These are phyloP conservation scores for Dicrostonyx torquatus DNA, from an alignment of 2,797 vertebrate genomes.

Conservation along the genomic window DNA sequence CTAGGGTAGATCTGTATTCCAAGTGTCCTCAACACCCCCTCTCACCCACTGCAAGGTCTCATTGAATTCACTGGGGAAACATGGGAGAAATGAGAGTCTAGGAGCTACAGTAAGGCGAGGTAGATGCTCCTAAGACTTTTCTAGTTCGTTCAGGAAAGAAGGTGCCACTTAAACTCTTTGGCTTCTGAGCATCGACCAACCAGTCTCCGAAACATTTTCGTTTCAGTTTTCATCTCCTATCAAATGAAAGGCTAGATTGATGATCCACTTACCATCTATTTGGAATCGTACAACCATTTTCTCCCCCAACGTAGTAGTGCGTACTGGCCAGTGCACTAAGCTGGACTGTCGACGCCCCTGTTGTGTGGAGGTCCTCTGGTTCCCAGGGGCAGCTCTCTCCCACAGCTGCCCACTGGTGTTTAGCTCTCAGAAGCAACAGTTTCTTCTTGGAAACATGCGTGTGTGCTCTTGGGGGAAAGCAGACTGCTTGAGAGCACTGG, in stretches of 20 bases:
- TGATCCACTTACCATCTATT: background rate
- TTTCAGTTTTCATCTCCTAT: slow-evolving; percentile 20
- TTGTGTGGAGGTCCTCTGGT: background rate
- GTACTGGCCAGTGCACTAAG: background rate
- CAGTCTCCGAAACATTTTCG: background rate
- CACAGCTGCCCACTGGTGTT: background rate
- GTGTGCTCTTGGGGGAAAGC: background rate
- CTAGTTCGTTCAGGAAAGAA: slow-evolving; percentile 45
- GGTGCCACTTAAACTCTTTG: background rate
- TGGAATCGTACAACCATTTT: background rate
- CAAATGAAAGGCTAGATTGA: slow-evolving; percentile 1
- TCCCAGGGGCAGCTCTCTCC: background rate
- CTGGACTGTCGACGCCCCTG: background rate
- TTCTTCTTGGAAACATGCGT: background rate
- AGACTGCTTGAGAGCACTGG: slow-evolving; percentile 21
- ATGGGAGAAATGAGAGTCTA: background rate
- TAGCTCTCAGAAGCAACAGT: background rate
- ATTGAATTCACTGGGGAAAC: background rate
- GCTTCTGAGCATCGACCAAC: background rate
- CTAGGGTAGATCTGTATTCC: background rate
- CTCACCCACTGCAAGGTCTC: background rate
- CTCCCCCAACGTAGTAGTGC: background rate
- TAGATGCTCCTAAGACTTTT: background rate
- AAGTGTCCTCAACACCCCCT: background rate
- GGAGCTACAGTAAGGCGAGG: background rate